Evolutionary conservation across 2,888 invertebrate genomes (phyloP).

Genomic region (Drosophila gaucha): DNA sequence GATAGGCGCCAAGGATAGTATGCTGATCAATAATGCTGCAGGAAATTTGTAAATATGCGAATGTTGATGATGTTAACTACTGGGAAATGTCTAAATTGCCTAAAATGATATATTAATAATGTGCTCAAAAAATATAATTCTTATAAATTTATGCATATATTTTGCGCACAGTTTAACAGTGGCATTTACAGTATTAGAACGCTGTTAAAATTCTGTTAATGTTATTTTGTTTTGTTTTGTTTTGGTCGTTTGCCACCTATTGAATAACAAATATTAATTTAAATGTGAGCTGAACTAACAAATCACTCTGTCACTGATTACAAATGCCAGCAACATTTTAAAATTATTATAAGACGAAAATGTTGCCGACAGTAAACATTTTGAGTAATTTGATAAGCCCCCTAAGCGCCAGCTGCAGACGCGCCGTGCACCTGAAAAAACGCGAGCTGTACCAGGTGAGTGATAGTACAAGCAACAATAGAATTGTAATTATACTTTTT

Average conservation of each 20-base stretch:
- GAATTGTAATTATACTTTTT: too few relatives aligned
- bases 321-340: background rate
- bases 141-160: too few relatives aligned
- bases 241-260: slow-evolving; percentile 29
- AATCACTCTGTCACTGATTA: background rate
- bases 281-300: background rate
- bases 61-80: background rate
- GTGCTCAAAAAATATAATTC: background rate
- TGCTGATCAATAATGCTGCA: background rate
- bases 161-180: background rate
- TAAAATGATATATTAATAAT: background rate
- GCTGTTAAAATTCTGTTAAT: background rate
- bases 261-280: slow-evolving; percentile 30
- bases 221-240: slow-evolving; percentile 9
- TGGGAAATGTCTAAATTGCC: background rate
- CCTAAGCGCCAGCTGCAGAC: slow-evolving; percentile 14
- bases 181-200: background rate
- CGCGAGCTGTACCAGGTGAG: slow-evolving; percentile 59
- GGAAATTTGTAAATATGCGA: background rate
- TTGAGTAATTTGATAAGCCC: slow-evolving; percentile 3
- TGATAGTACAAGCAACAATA: background rate
- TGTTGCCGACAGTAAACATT: slow-evolving; percentile 21
- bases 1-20: slow-evolving; percentile 5
- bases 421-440: slow-evolving; percentile 59
- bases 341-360: slow-evolving; percentile 1